Evolutionary conservation across 1,140 invertebrate genomes (phyloP).

Genomic region (Drosophila sproati): DNA sequence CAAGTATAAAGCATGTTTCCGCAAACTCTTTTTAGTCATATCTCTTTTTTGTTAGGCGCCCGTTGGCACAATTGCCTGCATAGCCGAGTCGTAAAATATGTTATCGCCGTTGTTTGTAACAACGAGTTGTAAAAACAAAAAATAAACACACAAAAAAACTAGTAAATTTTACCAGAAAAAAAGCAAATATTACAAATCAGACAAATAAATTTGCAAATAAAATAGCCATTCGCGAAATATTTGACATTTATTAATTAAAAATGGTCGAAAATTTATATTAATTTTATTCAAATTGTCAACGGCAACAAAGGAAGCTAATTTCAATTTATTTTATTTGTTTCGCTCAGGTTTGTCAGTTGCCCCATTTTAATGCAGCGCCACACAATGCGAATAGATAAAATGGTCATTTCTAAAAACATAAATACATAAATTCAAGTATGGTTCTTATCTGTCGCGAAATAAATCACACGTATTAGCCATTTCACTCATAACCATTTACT

Average conservation of each 20-base stretch:
- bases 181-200: conserved; percentile 66
- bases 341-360: conserved; percentile 51
- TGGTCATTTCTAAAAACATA: conserved; percentile 52
- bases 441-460: conserved; percentile 36
- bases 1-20: conserved; percentile 68
- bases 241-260: conserved; percentile 83
- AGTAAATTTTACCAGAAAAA: conserved; percentile 58
- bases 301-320: conserved; percentile 81
- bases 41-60: conserved; percentile 52
- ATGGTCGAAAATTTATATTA: conserved; percentile 76
- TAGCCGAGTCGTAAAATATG: conserved; percentile 53
- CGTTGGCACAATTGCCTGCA: conserved; percentile 7
- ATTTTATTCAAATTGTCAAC: conserved; percentile 82
- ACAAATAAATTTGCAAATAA: conserved; percentile 79
- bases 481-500: not conserved
- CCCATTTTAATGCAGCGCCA: conserved; percentile 13
- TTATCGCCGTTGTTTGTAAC: conserved; percentile 58
- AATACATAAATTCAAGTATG: conserved; percentile 33
- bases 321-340: conserved; percentile 75
- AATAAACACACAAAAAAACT: conserved; percentile 46
- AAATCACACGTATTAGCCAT: conserved; percentile 41
- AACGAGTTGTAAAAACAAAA: conserved; percentile 13
- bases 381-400: conserved; percentile 54
- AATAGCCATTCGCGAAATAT: conserved; percentile 63
- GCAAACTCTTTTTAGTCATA: conserved; percentile 27